phyloP scores from a whole-genome alignment of 2,888 invertebrate species.

The Rhingia campestris region DNA sequence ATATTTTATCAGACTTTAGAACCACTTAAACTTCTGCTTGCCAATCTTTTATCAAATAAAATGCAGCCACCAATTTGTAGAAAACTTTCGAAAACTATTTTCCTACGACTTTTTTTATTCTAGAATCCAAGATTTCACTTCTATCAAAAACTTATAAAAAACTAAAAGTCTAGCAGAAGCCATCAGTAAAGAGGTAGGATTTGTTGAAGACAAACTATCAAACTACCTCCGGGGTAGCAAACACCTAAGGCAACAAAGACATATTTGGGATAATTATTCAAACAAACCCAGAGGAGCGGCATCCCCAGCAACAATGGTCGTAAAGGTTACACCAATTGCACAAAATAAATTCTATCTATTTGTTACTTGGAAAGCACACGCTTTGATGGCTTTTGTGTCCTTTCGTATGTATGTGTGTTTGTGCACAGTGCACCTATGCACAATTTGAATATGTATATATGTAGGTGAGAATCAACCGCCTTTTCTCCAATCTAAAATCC shows the following conservation, averaged over 20 bases:
- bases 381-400: neutral
- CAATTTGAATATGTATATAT: conserved; percentile 26
- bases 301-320: conserved; percentile 30
- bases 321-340: conserved; percentile 34
- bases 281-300: conserved; percentile 19
- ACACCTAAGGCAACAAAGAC: conserved; percentile 14
- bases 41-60: conserved; percentile 49
- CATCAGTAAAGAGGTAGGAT: neutral
- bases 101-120: neutral
- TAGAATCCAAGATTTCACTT: neutral
- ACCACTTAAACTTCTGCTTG: conserved; percentile 36
- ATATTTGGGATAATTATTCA: conserved; percentile 62
- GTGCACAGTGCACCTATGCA: conserved; percentile 5
- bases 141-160: neutral
- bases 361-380: conserved; percentile 12
- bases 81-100: conserved; percentile 21
- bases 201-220: conserved; percentile 1
- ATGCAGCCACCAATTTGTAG: conserved; percentile 25
- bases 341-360: conserved; percentile 14
- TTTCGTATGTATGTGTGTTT: neutral
- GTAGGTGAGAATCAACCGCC: conserved; percentile 49
- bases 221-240: neutral
- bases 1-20: conserved; percentile 28
- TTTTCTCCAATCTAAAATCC: conserved; percentile 14
- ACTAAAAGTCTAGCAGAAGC: neutral